These are phyloP conservation scores for Sialia sialis DNA, from an alignment of 2,113 vertebrate species.

Conservation along the genomic window DNA sequence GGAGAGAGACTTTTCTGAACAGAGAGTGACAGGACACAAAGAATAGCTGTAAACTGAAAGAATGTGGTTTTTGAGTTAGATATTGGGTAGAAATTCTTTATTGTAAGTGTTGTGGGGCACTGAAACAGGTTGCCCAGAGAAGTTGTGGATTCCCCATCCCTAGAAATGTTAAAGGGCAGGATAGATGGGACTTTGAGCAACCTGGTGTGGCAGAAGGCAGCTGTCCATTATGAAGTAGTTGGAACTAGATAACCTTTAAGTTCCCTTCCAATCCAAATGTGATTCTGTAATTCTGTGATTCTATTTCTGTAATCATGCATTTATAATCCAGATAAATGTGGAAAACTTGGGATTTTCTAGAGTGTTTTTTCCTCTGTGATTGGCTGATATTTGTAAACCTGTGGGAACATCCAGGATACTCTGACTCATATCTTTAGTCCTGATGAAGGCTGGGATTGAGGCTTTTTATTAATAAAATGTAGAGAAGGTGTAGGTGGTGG, in stretches of 20 bases:
- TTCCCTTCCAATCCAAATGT: neutral
- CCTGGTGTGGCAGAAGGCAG: neutral
- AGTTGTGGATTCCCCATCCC: neutral
- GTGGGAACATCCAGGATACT: neutral
- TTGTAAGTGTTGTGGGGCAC: neutral
- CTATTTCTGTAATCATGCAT: neutral
- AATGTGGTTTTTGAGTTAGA: rapidly evolving
- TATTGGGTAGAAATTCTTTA: neutral
- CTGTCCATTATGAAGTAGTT: neutral
- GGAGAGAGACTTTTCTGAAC: neutral
- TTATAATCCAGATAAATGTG: neutral
- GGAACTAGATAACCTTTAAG: neutral
- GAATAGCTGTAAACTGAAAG: neutral
- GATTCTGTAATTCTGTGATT: neutral
- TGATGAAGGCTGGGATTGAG: neutral
- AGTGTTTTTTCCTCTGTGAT: neutral
- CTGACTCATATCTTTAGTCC: neutral
- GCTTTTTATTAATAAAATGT: neutral
- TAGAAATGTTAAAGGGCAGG: neutral
- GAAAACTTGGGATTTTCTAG: neutral
- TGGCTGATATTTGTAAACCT: neutral
- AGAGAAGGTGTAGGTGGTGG: neutral
- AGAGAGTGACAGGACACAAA: neutral
- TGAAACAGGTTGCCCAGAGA: neutral
- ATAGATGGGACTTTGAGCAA: neutral